A percentile compares a stretch with the other conserved stretches of the same genome.
Evolutionary conservation across 2,113 vertebrate species (phyloP).

Genomic region (Sigmodon hispidus): DNA sequence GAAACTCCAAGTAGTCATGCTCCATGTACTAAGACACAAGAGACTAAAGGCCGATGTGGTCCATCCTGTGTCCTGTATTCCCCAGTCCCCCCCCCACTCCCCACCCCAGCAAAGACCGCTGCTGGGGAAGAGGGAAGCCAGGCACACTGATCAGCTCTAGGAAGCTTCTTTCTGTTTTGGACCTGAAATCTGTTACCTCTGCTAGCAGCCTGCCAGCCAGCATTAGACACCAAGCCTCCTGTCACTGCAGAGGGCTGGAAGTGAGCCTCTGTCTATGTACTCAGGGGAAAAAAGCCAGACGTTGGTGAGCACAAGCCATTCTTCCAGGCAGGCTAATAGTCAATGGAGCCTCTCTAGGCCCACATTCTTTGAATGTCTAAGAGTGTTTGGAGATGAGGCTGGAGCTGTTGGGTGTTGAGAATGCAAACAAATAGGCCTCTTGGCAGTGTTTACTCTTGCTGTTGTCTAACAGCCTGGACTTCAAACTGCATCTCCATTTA

Average conservation of each 20-base stretch:
- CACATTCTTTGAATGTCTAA: conserved; percentile 58
- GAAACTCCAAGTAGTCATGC: neutral
- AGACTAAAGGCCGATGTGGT: neutral
- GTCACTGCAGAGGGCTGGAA: neutral
- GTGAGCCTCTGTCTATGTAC: neutral
- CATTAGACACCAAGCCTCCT: neutral
- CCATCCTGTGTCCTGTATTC: too few species aligned
- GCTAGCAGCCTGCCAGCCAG: neutral
- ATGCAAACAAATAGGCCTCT: conserved; percentile 65
- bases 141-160: neutral
- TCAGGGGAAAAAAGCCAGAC: conserved; percentile 6
- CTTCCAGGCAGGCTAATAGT: conserved; percentile 9
- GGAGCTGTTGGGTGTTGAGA: conserved; percentile 31
- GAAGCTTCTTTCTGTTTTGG: neutral
- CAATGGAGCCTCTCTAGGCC: conserved; percentile 1
- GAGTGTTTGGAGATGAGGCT: conserved; percentile 36
- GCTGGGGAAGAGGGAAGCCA: neutral
- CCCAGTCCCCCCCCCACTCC: too few species aligned
- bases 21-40: neutral
- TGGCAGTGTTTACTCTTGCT: conserved; percentile 42
- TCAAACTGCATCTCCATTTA: conserved; percentile 2
- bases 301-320: neutral
- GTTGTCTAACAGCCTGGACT: conserved; percentile 42
- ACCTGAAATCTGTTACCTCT: neutral
- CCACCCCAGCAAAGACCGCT: neutral